Base-by-base conservation (phyloP, 1,140 invertebrate genomes). In the Condylostylus longicornis region DNA sequence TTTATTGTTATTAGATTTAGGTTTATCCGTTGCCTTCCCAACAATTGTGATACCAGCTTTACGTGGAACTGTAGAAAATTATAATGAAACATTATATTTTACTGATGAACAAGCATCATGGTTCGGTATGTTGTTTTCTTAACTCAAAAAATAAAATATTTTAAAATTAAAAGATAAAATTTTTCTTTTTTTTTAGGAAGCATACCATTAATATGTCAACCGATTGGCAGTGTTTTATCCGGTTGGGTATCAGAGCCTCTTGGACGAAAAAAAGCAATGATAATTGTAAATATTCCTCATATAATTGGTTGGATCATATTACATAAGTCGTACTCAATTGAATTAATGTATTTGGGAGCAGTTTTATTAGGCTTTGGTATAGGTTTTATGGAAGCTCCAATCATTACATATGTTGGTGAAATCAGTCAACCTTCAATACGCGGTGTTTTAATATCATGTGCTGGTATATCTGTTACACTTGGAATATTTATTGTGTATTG, bases 11-110 rank as follows among this genome's bases (percentile, higher is more conserved):
- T 41, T 67, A 32, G 62, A 66, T 40, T 40, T 67, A 15, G 66
- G 64, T 2, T 62, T 67, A 57, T 56, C 63, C 3, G 51, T 79
- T 18, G 76, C 75, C 13, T 79, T 78, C 50, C 65, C 75, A 12
- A 79, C 78, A 1, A 76, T 81, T 23, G 64, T 77, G 0, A 70
- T 81, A 20, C 76, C 78, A 0, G 68, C 67, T 4, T 54, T 82
- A 2, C 60, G 70, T 13, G 56, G 63, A 8, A 50, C 60, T 0
- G 46, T 45, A 6, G 50, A 68, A 41, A 45, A 64, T 0, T 29
- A 32, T 14, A 38, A 46, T 22, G 58, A 62, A 41, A 49, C 54
- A 1, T 57, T 80, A 5, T 59, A 58, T 0, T 61, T 79, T 1
- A 69, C 67, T 5, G 58, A 66, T 18, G 68, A 70, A 14, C 68